Evolutionary conservation across 2,113 vertebrate species (phyloP).

Genomic region (Ursus arctos): DNA sequence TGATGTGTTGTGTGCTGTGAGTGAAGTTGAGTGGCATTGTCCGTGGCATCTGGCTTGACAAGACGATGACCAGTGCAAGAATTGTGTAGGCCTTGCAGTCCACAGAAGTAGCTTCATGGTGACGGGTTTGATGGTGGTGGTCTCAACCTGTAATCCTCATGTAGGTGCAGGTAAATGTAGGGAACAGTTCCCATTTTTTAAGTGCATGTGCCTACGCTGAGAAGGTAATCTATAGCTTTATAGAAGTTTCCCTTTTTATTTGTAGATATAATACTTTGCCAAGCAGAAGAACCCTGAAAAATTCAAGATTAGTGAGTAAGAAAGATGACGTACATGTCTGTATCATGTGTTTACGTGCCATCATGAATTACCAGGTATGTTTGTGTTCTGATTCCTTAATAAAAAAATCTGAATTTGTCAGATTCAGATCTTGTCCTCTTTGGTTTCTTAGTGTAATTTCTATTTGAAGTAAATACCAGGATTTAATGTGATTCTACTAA

Average conservation of each 20-base stretch:
- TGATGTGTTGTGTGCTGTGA: not conserved
- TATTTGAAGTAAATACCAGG: not conserved
- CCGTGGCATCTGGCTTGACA: not conserved
- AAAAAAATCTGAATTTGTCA: not conserved
- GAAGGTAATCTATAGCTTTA: conserved; percentile 16
- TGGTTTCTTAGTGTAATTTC: not conserved
- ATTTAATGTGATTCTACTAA: not conserved
- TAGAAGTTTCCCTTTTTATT: conserved; percentile 52
- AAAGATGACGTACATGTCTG: conserved; percentile 99
- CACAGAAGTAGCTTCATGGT: not conserved
- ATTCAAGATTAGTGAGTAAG: conserved; percentile 96
- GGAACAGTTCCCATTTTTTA: not conserved
- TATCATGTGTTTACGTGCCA: conserved; percentile 98
- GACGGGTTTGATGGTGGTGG: not conserved
- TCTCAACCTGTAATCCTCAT: not conserved
- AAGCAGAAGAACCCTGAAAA: conserved; percentile 96
- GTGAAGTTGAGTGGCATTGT: not conserved
- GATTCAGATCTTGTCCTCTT: not conserved
- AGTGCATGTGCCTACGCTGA: not conserved
- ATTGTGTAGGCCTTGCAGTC: accelerated
- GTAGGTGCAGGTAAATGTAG: not conserved
- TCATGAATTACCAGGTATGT: conserved; percentile 99
- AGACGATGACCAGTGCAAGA: not conserved
- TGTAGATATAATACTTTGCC: conserved; percentile 96
- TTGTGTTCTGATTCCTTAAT: not conserved